phyloP scores from a whole-genome alignment of 2,113 vertebrate genomes.

The Tetrao urogallus region DNA sequence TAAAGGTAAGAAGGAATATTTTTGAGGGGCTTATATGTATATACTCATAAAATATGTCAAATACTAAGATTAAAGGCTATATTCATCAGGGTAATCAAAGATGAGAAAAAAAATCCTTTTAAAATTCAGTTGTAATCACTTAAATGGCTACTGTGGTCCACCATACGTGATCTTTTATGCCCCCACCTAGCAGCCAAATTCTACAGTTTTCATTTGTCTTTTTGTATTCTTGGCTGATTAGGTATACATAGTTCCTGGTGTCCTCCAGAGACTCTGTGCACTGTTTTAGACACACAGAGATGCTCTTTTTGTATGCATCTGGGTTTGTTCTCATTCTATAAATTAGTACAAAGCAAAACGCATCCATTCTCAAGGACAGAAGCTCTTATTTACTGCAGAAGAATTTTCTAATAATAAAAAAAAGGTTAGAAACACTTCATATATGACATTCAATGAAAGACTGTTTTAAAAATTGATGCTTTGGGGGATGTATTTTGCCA shows the following conservation, averaged over 20 bases:
- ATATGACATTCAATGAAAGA: not conserved
- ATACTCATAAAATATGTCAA: not conserved
- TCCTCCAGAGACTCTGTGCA: not conserved
- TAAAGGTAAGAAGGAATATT: not conserved
- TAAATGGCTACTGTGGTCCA: not conserved
- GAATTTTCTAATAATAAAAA: not conserved
- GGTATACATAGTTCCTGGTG: not conserved
- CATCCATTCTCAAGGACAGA: not conserved
- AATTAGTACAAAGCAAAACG: not conserved
- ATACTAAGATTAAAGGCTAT: not conserved
- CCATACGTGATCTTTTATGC: not conserved
- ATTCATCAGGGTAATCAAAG: not conserved
- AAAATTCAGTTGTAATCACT: not conserved
- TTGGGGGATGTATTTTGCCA: constrained; percentile 27
- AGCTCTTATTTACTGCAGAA: not conserved
- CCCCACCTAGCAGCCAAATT: not conserved
- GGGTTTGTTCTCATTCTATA: not conserved
- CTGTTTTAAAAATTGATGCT: not conserved
- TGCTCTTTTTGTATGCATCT: not conserved
- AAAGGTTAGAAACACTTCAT: not conserved
- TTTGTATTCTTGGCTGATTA: not conserved
- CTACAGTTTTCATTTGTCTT: not conserved
- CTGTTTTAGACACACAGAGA: not conserved
- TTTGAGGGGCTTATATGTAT: not conserved
- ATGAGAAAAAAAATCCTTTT: not conserved